Evolutionary conservation across 2,113 vertebrate species (phyloP).

Genomic region (Lepus americanus): DNA sequence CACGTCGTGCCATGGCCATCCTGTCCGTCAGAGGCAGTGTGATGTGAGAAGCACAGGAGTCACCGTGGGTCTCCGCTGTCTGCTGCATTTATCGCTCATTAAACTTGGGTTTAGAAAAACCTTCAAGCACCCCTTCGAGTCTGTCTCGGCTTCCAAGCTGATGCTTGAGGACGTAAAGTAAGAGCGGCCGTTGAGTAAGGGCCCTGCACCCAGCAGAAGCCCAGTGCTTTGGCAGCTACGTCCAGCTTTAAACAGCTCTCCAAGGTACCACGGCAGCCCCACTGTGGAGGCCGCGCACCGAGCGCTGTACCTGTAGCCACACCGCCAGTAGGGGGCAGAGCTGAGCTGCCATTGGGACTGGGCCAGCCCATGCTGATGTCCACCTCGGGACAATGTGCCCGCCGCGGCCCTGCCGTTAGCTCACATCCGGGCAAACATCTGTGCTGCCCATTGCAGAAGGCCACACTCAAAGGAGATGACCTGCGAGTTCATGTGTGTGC

Average conservation of each 20-base stretch:
- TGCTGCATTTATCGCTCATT: neutral
- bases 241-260: neutral
- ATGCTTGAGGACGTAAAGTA: neutral
- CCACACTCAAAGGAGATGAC: too few relatives aligned
- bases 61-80: neutral
- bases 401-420: neutral
- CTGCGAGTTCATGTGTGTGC: too few relatives aligned
- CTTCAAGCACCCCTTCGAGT: neutral
- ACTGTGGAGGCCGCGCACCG: too few relatives aligned
- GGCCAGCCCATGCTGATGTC: rapidly evolving
- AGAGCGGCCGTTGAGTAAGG: neutral
- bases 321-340: neutral
- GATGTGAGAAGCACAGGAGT: neutral
- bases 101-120: neutral
- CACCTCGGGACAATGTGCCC: too few relatives aligned
- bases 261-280: neutral
- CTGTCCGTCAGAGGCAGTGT: neutral
- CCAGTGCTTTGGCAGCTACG: too few relatives aligned
- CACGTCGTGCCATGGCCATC: rapidly evolving
- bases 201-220: rapidly evolving
- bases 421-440: rapidly evolving
- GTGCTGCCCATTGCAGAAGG: neutral
- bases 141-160: neutral
- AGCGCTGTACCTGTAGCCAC: rapidly evolving
- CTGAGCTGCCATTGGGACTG: too few relatives aligned